Evolutionary conservation across 2,888 invertebrate species (phyloP), one percentile per base, ranked within the genome.

Genomic region (Seira ritae): DNA sequence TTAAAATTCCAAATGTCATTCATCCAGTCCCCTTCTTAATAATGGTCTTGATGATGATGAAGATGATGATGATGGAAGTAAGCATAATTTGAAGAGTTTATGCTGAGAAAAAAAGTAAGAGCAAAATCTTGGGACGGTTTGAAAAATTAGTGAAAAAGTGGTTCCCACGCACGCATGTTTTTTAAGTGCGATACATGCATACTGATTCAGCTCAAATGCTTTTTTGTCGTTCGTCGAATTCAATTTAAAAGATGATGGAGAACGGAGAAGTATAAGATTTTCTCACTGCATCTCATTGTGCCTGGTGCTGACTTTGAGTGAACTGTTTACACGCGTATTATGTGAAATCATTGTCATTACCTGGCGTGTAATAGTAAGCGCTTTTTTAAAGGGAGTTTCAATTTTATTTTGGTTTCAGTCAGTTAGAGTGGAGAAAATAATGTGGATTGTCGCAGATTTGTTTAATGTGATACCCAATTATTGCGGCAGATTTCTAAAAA

Each of bases 1-100:
- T 75, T 80, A 80, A 80, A 74, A 80, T 80, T 80, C 80, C 80
- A 80, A 80, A 80, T 80, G 80, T 80, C 80, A 80, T 80, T 80
- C 80, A 80, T 80, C 80, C 80, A 80, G 74, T 67, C 42, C 42
- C 42, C 42, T 42, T 42, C 75, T 50, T 68, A 79, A 79, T 79
- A 79, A 73, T 62, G 69, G 42, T 12, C 12, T 42, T 68, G 20
- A 17, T 19, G 46, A 68, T 10, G 12, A 24, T 69, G 50, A 69
- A 50, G 46, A 23, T 10, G n/a, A 1, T 22, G n/a, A 68, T 31
- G 42, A 70, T 42, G 75, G n/a, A 67, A 65, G 20, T 19, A 17
- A 67, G 68, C 50, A 55, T 65, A 65, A 42, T 68, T 68, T 46
- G 6, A 22, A 67, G 50, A n/a, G n/a, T n/a, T n/a, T n/a, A n/a